These are phyloP conservation scores for Amorpha juglandis DNA, from an alignment of 2,888 invertebrate genomes.

Conservation along the genomic window DNA sequence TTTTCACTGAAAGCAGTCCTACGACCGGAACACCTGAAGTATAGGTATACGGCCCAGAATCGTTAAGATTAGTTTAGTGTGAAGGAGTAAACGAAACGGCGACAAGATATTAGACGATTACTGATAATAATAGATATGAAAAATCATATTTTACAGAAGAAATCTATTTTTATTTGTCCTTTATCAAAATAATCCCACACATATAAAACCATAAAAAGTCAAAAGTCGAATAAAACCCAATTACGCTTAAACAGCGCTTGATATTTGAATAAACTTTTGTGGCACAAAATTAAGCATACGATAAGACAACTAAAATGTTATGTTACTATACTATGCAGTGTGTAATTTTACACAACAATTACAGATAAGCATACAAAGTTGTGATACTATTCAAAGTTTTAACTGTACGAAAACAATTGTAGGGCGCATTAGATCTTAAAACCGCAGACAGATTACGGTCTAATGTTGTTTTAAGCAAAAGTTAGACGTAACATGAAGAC, in stretches of 20 bases:
- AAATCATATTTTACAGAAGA: no score
- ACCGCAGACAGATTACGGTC: slow-evolving; percentile 39
- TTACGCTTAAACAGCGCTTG: background rate
- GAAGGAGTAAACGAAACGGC: no score
- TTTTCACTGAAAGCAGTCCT: no score
- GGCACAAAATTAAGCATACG: background rate
- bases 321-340: background rate
- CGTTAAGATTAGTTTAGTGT: no score
- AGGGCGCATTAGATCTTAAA: slow-evolving; percentile 11
- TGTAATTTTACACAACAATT: background rate
- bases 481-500: slow-evolving; percentile 52
- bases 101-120: no score
- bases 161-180: no score
- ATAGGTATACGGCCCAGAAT: no score
- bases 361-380: slow-evolving; percentile 1
- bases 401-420: slow-evolving; percentile 8
- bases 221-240: background rate
- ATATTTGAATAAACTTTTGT: background rate
- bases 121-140: no score
- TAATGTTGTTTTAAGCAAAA: slow-evolving; percentile 48
- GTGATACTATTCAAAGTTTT: background rate
- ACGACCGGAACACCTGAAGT: no score
- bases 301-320: slow-evolving; percentile 5
- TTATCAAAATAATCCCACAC: no score
- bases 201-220: no score